A percentile compares a stretch with the other conserved stretches of the same genome.
These are phyloP conservation scores for Cyanocitta stelleri DNA, from an alignment of 2,113 vertebrate species.

Conservation along the genomic window DNA sequence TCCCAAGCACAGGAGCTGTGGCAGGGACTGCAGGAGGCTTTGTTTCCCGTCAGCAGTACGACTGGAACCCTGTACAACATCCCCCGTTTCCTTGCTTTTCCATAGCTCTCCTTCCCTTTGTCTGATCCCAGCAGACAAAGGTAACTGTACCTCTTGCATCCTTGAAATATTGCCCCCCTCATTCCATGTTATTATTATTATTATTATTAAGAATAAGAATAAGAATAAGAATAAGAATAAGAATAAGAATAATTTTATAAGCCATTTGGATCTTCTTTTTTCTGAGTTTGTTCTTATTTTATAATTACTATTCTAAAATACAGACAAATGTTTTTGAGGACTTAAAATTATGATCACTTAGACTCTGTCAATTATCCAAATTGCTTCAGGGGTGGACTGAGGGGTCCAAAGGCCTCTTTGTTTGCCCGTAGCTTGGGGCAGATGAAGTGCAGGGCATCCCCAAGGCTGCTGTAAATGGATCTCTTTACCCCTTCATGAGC, in stretches of 20 bases:
- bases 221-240: too few species aligned
- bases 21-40: neutral
- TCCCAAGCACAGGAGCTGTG: neutral
- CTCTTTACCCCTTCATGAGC: neutral
- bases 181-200: fast-evolving
- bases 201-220: too few species aligned
- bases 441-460: neutral
- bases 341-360: neutral
- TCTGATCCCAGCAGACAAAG: neutral
- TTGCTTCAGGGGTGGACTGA: neutral
- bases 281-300: neutral
- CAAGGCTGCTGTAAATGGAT: neutral
- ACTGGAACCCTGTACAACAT: neutral
- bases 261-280: neutral
- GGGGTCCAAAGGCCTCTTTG: neutral
- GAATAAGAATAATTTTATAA: neutral
- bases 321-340: neutral
- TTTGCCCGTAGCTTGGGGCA: neutral
- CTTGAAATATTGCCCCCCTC: neutral
- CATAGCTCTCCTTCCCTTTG: neutral
- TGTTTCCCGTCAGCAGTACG: fast-evolving
- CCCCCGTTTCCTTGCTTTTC: neutral
- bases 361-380: neutral
- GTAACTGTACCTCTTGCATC: neutral
- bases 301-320: neutral